phyloP scores from a whole-genome alignment of 2,797 vertebrate species.

The Lepilemur septentrionalis region DNA sequence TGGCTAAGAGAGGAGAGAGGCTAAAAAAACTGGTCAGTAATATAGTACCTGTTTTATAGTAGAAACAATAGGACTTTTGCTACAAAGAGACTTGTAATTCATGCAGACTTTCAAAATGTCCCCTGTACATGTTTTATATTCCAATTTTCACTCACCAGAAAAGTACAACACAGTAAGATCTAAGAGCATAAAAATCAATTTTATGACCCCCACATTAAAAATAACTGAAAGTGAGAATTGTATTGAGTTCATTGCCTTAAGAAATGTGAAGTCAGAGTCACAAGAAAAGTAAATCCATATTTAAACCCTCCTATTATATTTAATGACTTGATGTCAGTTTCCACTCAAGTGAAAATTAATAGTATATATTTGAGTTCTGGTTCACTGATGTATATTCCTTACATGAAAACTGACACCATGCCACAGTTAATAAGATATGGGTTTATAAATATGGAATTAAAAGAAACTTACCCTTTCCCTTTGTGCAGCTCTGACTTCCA shows the following conservation, averaged over 20 bases:
- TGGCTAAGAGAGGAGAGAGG: conserved; percentile 51
- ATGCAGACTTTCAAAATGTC: conserved; percentile 46
- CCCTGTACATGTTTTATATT: conserved; percentile 32
- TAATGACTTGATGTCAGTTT: conserved; percentile 75
- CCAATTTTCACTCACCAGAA: conserved; percentile 48
- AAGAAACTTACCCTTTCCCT: conserved; percentile 80
- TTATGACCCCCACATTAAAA: conserved; percentile 46
- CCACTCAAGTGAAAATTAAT: conserved; percentile 51
- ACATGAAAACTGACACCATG: conserved; percentile 67
- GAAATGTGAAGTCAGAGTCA: conserved; percentile 73
- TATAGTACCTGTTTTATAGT: conserved; percentile 50
- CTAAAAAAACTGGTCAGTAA: conserved; percentile 48
- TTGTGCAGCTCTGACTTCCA: conserved; percentile 78
- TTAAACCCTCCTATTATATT: conserved; percentile 75
- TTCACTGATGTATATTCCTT: background rate
- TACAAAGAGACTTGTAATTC: conserved; percentile 41
- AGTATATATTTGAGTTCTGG: conserved; percentile 5
- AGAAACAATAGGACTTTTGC: conserved; percentile 22
- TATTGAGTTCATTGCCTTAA: conserved; percentile 49
- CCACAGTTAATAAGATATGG: conserved; percentile 67
- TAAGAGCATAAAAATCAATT: conserved; percentile 38
- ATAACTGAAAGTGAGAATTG: conserved; percentile 42
- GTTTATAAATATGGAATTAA: conserved; percentile 79
- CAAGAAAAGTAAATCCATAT: conserved; percentile 75
- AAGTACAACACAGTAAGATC: background rate